Percentiles rank a stretch among this genome's conserved stretches.
Conservation (phyloP, 1,140 invertebrate genomes). For the Lucilia cuprina region DNA sequence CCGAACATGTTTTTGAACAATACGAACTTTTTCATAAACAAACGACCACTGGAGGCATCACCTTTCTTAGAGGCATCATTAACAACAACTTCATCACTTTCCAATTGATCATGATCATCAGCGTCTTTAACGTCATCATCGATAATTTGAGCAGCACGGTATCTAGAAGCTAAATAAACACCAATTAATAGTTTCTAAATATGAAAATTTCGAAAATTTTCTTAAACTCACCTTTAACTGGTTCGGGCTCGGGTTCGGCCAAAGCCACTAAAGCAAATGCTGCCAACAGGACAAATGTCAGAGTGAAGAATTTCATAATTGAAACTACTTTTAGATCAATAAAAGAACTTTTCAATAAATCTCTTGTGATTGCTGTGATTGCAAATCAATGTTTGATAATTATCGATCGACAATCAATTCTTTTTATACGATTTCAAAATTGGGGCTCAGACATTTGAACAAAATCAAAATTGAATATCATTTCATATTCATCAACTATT, state of each 20-base stretch:
- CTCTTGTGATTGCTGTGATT: constrained; percentile 48
- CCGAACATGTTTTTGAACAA: constrained; percentile 56
- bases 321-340: constrained; percentile 43
- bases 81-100: neutral
- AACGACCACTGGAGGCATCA: constrained; percentile 51
- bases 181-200: neutral
- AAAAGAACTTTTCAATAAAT: constrained; percentile 38
- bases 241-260: constrained; percentile 31
- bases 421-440: constrained; percentile 49
- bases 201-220: neutral
- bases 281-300: constrained; percentile 40
- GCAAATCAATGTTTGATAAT: constrained; percentile 58
- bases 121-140: neutral
- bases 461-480: constrained; percentile 11
- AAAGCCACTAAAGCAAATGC: constrained; percentile 36
- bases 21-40: constrained; percentile 58
- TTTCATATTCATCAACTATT: neutral
- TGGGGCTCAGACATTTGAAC: neutral
- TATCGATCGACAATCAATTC: constrained; percentile 41
- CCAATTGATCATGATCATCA: neutral
- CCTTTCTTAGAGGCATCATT: constrained; percentile 17
- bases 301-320: constrained; percentile 39
- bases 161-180: constrained; percentile 34
- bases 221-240: constrained; percentile 30
- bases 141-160: constrained; percentile 34